Base-by-base conservation (phyloP, 2,888 invertebrate species). In the Ophion costatus region DNA sequence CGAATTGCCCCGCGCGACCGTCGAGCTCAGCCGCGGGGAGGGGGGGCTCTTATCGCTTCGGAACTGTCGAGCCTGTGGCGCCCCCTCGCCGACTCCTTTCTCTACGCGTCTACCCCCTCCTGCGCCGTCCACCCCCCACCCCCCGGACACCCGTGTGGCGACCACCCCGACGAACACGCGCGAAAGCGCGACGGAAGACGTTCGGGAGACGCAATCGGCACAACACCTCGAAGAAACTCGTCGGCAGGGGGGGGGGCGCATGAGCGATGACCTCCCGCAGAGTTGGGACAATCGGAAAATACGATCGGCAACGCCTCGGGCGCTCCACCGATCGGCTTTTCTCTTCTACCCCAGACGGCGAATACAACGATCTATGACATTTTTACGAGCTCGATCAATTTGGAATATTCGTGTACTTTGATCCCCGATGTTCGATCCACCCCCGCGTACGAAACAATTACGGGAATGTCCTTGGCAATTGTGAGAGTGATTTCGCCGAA, bases 101-200 rank as follows among this genome's bases (percentile, higher is more conserved):
- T 59, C 42, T 69, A 38, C 45, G 42, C 24, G 69, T 71, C 56
- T 45, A 51, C 42, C 22, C 77, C 45, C 66, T 64, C 79, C 64
- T 29, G 14, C 80, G 56, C 56, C 59, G 66, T 63, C 78, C 83
- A 69, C 67, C 76, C 79, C 82, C 51, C 14, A 14, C 51, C 14
- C 1, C 14, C 17, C 17, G 51, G 14, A 51, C 17, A 14, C 51
- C 51, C 14, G 51, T 51, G 17, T 74, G 14, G 66, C 79, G 75
- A 83, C 83, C 75, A 82, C 82, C 84, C 84, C 82, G 59, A 42
- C 33, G 71, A 64, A 66, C 74, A 71, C 63, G 24, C 77, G 69
- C 78, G 22, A 61, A 80, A 67, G 66, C 75, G 82, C 84, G 82
- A 84, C 84, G 84, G 82, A 84, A 84, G 82, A 82, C 82, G 75